Conservation (phyloP, 2,113 vertebrate species). For the Centropus unirufus region DNA sequence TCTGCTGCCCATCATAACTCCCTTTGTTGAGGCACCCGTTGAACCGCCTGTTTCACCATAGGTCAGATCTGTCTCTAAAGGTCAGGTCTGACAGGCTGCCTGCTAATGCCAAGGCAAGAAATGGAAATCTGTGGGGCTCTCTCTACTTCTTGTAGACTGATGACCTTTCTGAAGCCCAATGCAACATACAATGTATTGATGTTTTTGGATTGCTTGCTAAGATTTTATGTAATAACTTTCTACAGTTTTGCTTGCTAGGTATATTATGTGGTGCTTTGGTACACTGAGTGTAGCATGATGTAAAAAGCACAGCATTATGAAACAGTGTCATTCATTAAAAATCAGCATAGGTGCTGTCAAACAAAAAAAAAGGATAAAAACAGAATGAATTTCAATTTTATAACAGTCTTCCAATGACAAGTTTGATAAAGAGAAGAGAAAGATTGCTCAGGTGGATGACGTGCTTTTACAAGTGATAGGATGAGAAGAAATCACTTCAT, state of each 20-base stretch:
- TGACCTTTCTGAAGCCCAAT: constrained; percentile 72
- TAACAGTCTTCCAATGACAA: neutral
- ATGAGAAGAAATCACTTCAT: too few species aligned
- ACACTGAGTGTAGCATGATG: neutral
- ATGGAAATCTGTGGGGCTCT: constrained; percentile 14
- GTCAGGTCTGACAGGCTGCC: constrained; percentile 60
- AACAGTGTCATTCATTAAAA: neutral
- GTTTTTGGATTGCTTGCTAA: neutral
- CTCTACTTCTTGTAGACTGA: constrained; percentile 14
- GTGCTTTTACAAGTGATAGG: neutral
- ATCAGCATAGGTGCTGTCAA: neutral
- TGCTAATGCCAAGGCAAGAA: constrained; percentile 34
- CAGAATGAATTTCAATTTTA: neutral
- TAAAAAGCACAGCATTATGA: neutral
- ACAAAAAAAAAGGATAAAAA: neutral
- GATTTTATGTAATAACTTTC: neutral
- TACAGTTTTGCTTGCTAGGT: neutral
- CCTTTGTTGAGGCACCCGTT: neutral
- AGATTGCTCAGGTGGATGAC: neutral
- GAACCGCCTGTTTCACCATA: neutral
- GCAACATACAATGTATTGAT: neutral
- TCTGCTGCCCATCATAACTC: neutral
- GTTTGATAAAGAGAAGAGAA: neutral
- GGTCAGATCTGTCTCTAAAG: constrained; percentile 72
- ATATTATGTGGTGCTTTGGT: neutral